Conservation (phyloP, 2,797 vertebrate species). For the Trachops cirrhosus region DNA sequence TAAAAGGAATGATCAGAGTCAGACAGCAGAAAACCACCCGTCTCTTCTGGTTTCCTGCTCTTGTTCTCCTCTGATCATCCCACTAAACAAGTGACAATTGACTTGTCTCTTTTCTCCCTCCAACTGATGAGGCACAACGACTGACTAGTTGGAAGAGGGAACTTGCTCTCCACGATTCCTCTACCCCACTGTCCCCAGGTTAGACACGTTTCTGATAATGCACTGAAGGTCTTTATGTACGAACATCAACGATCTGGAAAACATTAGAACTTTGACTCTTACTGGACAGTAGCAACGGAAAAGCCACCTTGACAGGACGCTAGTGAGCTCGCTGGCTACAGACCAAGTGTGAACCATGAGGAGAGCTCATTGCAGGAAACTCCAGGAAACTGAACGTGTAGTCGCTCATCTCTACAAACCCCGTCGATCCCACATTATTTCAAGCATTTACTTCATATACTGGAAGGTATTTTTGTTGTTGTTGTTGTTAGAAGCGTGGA, state of each 20-base stretch:
- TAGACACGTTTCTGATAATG: neutral
- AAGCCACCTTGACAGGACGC: neutral
- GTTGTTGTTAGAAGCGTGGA: conserved; percentile 45
- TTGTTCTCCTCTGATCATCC: neutral
- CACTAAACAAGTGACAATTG: neutral
- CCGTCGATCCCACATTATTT: neutral
- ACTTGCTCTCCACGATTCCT: neutral
- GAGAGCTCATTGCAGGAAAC: neutral
- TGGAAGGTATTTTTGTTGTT: conserved; percentile 19
- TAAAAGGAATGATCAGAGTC: conserved; percentile 18
- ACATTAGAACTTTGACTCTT: neutral
- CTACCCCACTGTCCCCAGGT: neutral
- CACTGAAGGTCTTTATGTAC: neutral
- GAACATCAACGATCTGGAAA: neutral
- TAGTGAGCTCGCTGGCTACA: neutral
- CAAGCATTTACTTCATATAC: conserved; percentile 49
- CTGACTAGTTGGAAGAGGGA: neutral
- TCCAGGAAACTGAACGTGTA: neutral
- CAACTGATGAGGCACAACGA: neutral
- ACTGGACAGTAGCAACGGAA: neutral
- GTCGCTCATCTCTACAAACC: neutral
- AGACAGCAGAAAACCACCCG: neutral
- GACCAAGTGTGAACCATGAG: neutral
- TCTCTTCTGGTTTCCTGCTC: neutral
- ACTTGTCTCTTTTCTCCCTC: neutral